Base-by-base conservation (phyloP, 2,113 vertebrate species). In the Tachycineta bicolor region DNA sequence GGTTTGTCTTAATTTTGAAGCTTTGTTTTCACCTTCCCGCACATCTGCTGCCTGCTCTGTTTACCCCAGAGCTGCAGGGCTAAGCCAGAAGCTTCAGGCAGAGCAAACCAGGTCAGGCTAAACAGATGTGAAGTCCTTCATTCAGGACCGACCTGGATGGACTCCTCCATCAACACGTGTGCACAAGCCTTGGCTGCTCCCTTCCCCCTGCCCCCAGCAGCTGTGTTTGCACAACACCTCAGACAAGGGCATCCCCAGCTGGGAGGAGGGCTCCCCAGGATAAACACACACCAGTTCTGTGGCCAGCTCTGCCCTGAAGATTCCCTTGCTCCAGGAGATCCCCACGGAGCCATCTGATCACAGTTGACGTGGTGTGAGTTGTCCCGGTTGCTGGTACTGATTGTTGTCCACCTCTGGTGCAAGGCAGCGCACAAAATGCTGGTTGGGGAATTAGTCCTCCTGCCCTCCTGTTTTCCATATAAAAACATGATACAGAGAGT, bases 331-430 rank as follows among this genome's bases (percentile, higher is more conserved):
- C 39, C 52, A 10, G 37, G 47, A 50, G 70, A 76, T 62, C 44
- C 52, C 14, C 2, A 0, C 5, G 3, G 62, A 63, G 39, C 39
- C 1, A 5, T 50, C 14, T 16, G 41, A 26, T 37, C 12, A 3
- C 46, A 24, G 47, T 21, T 9, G 20, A 33, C 0, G 0, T 5
- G 28, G 21, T 68, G 29, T 3, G 3, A 47, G 25, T 15, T 60
- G 41, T 28, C 80, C 24, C 9, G 8, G 21, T 14, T 12, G 34
- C 26, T 78, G 15, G 34, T 28, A 12, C 34, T 4, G n/a, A 33
- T 44, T 12, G 5, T 7, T 29, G 11, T 49, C 17, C 9, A 11
- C 31, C 68, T 56, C 53, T 52, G 26, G 11, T 41, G 60, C 26
- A 10, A n/a, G 60, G 21, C 78, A 28, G 29, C 0, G 0, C 18